These are phyloP conservation scores for Pycnonotus jocosus DNA, from an alignment of 2,113 vertebrate species.

Conservation along the genomic window DNA sequence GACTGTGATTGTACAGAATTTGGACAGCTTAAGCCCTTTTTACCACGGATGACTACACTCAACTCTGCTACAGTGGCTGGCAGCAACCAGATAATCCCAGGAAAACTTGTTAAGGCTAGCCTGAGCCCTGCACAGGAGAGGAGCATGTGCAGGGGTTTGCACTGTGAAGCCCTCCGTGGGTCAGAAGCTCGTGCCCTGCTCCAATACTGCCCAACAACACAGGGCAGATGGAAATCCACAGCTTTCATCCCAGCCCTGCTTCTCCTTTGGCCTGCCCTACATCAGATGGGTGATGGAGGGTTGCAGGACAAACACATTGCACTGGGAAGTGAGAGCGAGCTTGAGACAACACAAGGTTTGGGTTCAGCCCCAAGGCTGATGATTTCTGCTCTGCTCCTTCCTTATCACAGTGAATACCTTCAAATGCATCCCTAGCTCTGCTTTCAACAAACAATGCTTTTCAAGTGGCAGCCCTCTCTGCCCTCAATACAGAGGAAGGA, in stretches of 20 bases:
- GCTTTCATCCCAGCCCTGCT: not conserved
- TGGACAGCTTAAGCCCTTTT: conserved; percentile 9
- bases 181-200: not conserved
- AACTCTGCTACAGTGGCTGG: not conserved
- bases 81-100: not conserved
- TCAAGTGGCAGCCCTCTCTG: not conserved
- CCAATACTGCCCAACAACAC: fast-evolving
- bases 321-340: not conserved
- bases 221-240: not conserved
- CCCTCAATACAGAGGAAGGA: not conserved
- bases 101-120: not conserved
- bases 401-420: not conserved
- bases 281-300: not conserved
- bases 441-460: not conserved
- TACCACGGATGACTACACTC: not conserved
- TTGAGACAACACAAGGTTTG: not conserved
- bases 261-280: fast-evolving
- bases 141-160: not conserved
- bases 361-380: not conserved
- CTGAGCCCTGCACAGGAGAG: not conserved
- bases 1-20: not conserved
- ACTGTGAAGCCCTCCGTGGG: not conserved
- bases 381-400: not conserved
- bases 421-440: not conserved
- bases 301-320: not conserved